Base-by-base conservation (phyloP, 2,797 vertebrate species). In the Lophius americanus region DNA sequence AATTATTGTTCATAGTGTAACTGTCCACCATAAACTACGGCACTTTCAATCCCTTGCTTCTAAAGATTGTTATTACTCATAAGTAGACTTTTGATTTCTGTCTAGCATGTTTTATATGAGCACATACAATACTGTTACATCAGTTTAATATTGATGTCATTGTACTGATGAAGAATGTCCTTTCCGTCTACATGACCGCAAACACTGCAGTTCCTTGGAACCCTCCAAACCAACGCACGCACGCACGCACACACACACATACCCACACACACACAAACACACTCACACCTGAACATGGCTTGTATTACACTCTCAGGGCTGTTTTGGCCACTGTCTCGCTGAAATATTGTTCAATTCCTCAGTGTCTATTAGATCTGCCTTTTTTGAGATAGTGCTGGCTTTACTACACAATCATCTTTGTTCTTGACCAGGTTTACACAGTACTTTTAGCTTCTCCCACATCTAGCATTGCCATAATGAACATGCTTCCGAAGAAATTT, bases 161-260 rank as follows among this genome's bases (percentile, higher is more conserved):
- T 71, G 67, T 13, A 41, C 42, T 14, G 52, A 23, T 56, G 33
- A 83, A 75, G 66, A 75, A 78, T 9, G 70, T 82, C 77, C 82
- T 87, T 75, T 73, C 37, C 4, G 66, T 81, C 36, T 43, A 76
- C 70, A 70, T 64, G 82, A 86, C 72, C 56, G 51, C 79, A 75
- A 83, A 79, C 81, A 80, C 74, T 82, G 83, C 86, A 77, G 89
- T 76, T 53, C 60, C 43, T 89, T 89, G 85, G n/a, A 59, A 39
- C 32, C 55, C 66, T 80, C 86, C 89, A 85, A 77, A 38, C 13
- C 36, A 11, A 39, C 44, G 33, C 70, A 58, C 39, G 37, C 60
- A 10, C 56, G 37, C 23, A 51, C 56, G 56, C 60, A 47, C 51
- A 48, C 42, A 69, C 49, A 51, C 55, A 57, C 41, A 51, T 60